Evolutionary conservation across 92 coral and sea anemone species (phyloP).

Genomic region (Umimayanthus chanpuru): DNA sequence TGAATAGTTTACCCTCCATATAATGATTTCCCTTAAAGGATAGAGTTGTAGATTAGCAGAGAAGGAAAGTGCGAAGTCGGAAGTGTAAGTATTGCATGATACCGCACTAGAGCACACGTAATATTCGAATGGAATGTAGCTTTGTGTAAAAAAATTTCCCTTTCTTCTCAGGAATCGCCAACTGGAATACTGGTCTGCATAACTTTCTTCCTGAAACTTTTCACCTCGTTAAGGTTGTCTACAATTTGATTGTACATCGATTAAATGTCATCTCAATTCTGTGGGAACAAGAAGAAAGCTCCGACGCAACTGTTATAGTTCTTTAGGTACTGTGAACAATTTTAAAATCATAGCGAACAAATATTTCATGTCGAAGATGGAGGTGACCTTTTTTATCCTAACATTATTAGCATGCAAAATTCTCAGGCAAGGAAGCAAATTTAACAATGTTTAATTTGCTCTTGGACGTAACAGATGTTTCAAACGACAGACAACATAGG

Average conservation of each 20-base stretch:
- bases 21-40: background rate
- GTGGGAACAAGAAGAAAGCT: background rate
- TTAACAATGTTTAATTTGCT: background rate
- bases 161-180: background rate
- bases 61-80: too few species aligned
- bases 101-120: background rate
- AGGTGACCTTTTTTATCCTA: background rate
- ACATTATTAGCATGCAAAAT: background rate
- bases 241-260: background rate
- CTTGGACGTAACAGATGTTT: background rate
- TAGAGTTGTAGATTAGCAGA: background rate
- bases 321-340: background rate
- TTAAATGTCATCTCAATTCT: background rate
- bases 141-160: background rate
- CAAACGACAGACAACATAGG: too few species aligned
- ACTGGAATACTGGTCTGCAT: background rate
- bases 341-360: background rate
- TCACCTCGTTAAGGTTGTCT: background rate
- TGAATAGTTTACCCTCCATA: background rate
- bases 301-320: background rate
- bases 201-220: background rate
- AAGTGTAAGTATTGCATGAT: background rate
- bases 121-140: background rate
- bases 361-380: background rate
- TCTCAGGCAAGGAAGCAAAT: background rate